phyloP scores from a whole-genome alignment of 2,888 invertebrate species.

The Cheilosia scutellata region DNA sequence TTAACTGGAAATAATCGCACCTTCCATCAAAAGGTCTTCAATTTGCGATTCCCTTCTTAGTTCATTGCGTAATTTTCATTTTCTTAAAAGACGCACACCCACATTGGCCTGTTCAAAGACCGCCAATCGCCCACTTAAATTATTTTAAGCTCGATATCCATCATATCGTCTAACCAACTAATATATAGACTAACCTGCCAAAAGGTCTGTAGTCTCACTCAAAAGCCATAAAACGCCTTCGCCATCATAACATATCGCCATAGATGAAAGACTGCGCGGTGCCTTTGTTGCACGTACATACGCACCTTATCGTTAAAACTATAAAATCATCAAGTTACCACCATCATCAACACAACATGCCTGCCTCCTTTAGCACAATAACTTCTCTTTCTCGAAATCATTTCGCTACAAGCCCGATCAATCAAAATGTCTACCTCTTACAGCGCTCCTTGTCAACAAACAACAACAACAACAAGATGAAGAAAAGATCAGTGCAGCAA shows the following conservation, averaged over 20 bases:
- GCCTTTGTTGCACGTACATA: not conserved
- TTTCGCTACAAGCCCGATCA: conserved; percentile 14
- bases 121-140: not conserved
- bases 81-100: not conserved
- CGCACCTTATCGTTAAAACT: not conserved
- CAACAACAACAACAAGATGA: conserved; percentile 63
- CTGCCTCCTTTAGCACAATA: not conserved
- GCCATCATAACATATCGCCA: not conserved
- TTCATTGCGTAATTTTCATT: not conserved
- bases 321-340: not conserved
- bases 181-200: not conserved
- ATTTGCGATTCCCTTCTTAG: not conserved
- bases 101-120: not conserved
- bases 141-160: not conserved
- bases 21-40: no score
- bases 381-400: not conserved
- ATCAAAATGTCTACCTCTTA: conserved; percentile 15
- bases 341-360: conserved; percentile 5
- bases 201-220: not conserved
- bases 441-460: conserved; percentile 28
- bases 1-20: no score
- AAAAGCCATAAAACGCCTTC: conserved; percentile 11
- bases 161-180: no score
- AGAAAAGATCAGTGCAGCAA: conserved; percentile 67
- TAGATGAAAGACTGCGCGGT: conserved; percentile 13